Evolutionary conservation across 2,888 invertebrate species (phyloP).

Genomic region (Apantesis nais): DNA sequence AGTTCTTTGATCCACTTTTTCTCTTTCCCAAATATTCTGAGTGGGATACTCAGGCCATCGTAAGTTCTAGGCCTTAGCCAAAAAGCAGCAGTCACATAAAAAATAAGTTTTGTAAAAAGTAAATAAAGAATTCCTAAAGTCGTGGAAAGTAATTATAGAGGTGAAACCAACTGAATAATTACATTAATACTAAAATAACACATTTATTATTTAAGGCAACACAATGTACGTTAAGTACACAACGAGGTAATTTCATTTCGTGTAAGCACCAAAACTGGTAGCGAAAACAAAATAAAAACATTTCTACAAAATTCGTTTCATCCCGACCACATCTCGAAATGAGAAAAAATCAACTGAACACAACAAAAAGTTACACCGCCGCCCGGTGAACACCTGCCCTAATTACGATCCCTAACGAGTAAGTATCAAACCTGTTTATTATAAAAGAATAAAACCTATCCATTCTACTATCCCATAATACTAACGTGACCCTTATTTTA

Average conservation of each 20-base stretch:
- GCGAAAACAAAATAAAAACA: conserved; percentile 20
- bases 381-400: conserved; percentile 75
- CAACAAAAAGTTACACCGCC: conserved; percentile 58
- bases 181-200: conserved; percentile 3
- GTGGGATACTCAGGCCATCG: not conserved
- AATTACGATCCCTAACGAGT: conserved; percentile 69
- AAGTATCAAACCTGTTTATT: conserved; percentile 67
- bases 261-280: conserved; percentile 21
- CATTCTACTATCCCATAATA: conserved; percentile 27
- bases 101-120: not conserved
- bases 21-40: no score
- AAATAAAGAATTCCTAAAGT: not conserved
- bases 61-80: not conserved
- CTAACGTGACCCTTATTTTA: conserved; percentile 15
- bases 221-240: conserved; percentile 7
- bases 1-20: no score
- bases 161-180: not conserved
- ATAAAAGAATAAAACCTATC: conserved; percentile 52
- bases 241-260: conserved; percentile 10
- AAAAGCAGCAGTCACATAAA: not conserved
- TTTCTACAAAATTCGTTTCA: conserved; percentile 24
- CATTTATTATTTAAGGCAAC: conserved; percentile 8
- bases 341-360: conserved; percentile 56
- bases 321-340: conserved; percentile 36
- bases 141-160: not conserved